phyloP scores from a whole-genome alignment of 2,797 vertebrate genomes.

The Cryptoprocta ferox region DNA sequence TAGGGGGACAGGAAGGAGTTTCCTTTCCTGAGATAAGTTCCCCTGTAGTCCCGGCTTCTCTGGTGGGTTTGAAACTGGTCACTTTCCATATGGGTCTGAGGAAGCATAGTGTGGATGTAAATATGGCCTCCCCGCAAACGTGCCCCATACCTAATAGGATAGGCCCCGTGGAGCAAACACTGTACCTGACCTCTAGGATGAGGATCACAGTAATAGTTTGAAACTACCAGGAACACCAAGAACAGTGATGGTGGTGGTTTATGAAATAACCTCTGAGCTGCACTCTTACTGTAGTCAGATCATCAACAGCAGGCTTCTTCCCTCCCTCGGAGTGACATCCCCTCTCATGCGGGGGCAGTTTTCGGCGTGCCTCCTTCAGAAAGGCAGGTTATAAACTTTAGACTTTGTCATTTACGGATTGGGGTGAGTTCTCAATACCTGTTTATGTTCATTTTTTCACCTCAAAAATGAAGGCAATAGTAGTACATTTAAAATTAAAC shows the following conservation, averaged over 20 bases:
- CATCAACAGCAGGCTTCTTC: neutral
- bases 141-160: neutral
- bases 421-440: neutral
- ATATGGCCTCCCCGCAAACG: neutral
- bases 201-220: neutral
- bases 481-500: neutral
- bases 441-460: neutral
- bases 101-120: neutral
- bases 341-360: rapidly evolving
- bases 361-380: neutral
- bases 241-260: neutral
- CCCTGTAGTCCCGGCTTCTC: neutral
- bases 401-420: neutral
- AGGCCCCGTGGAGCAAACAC: neutral
- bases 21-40: neutral
- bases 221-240: neutral
- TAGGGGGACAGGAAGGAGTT: neutral
- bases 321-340: neutral
- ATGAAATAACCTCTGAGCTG: neutral
- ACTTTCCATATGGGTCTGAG: neutral
- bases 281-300: neutral
- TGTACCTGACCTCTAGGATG: neutral
- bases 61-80: neutral
- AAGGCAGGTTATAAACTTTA: neutral
- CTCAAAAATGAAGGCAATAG: neutral